These are phyloP conservation scores for Emmelina monodactyla DNA, from an alignment of 2,888 invertebrate genomes.

Conservation along the genomic window DNA sequence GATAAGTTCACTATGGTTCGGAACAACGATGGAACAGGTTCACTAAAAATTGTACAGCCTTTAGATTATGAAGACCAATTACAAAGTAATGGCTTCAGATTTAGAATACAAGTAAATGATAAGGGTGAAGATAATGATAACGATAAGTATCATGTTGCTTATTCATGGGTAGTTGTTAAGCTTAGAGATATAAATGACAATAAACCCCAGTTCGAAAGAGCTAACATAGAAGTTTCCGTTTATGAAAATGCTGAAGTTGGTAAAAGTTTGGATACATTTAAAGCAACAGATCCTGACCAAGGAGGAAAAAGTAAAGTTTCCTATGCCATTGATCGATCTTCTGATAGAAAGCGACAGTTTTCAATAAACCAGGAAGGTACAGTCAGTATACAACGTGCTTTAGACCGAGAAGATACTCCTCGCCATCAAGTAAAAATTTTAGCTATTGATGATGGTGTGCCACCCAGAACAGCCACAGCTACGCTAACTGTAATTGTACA, in stretches of 20 bases:
- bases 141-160: slow-evolving; percentile 96
- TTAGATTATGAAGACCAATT: slow-evolving; percentile 94
- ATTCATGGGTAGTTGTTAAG: slow-evolving; percentile 93
- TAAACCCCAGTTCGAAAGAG: slow-evolving; percentile 92
- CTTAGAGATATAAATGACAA: slow-evolving; percentile 97
- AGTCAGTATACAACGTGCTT: slow-evolving; percentile 89
- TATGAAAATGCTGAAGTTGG: slow-evolving; percentile 93
- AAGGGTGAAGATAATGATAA: slow-evolving; percentile 95
- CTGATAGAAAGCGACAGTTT: slow-evolving; percentile 93
- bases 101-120: slow-evolving; percentile 93
- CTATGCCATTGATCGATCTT: slow-evolving; percentile 90
- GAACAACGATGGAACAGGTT: slow-evolving; percentile 95
- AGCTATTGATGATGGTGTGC: slow-evolving; percentile 93
- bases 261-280: slow-evolving; percentile 90
- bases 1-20: slow-evolving; percentile 97
- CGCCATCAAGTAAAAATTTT: slow-evolving; percentile 95
- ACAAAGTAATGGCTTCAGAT: slow-evolving; percentile 94
- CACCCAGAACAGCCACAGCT: slow-evolving; percentile 92
- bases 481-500: slow-evolving; percentile 93
- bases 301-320: slow-evolving; percentile 91
- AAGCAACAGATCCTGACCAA: slow-evolving; percentile 95
- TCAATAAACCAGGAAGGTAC: slow-evolving; percentile 94
- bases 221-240: slow-evolving; percentile 91
- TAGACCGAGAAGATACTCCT: slow-evolving; percentile 95
- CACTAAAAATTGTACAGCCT: slow-evolving; percentile 93